Base-by-base conservation (phyloP, 2,797 vertebrate species). In the Phrynocephalus vlangalii region DNA sequence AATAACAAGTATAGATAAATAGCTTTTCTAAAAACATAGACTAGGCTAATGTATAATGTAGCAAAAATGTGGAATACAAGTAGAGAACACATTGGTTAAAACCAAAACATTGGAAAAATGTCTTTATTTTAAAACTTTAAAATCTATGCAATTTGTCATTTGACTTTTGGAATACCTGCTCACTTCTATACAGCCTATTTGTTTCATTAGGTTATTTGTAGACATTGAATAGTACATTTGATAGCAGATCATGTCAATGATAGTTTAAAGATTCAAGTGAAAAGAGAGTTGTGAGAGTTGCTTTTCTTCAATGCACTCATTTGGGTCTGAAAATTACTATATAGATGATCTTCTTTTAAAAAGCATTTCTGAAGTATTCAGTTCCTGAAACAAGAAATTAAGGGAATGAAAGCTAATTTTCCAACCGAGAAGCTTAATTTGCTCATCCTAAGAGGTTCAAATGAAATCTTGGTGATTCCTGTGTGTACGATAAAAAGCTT, bases 361-460 rank as follows among this genome's bases (percentile, higher is more conserved):
- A 26, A 33, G 3, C 28, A 30, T 67, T 56, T 77, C 77, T 44
- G 24, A 68, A 68, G 26, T 78, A 22, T n/a, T 44, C 6, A 50
- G 71, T 60, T 22, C 63, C 75, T 68, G 56, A 78, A 67, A 48
- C 20, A 52, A 71, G 30, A 71, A 71, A 85, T 68, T 78, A 33
- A 79, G 79, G 26, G 28, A 60, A 79, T 5, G 6, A 26, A 71
- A 38, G 66, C 20, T 79, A 33, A 79, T 38, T 79, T 79, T 38
- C 76, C 44, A 79, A 86, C 33, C 7, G 13, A 70, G 76, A 86
- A 86, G 66, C 30, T 60, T 79, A 48, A 86, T 86, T 86, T 79
- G 24, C 48, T 33, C 77, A 72, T 26, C 56, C 63, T 52, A 18
- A 9, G 6, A 28, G 56, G 33, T 86, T 20, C 88, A 79, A 72